Evolutionary conservation across 2,888 invertebrate species (phyloP), one percentile per base, ranked within the genome.

Genomic region (Venusia cambrica): DNA sequence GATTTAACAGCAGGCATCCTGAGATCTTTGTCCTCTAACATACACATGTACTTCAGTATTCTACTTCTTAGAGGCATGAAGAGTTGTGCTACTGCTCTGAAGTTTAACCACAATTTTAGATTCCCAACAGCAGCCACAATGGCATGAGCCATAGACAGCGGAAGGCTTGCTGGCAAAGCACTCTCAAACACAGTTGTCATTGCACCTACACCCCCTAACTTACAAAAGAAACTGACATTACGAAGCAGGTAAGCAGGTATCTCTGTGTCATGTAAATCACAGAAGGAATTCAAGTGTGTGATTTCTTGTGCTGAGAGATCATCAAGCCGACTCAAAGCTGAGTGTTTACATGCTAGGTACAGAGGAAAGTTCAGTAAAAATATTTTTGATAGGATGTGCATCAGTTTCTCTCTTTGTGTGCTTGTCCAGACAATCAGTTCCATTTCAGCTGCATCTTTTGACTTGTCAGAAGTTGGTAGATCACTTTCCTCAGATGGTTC

Each of bases 211-310:
- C 97, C 97, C 40, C 96, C 96, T 48, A 93, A 91, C 73, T 97
- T 96, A 77, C 97, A 97, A 83, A 97, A 97, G 62, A 96, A 90
- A 57, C 94, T 94, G n/a, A 97, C 97, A 83, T 97, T 97, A 35
- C 96, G 91, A 40, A 97, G 88, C 47, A 97, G 88, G 73, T 95
- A 95, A 38, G 96, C 93, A 11, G 97, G 96, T 65, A 97, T 94
- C 78, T 97, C 97, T 33, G 96, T 94, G 77, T 98, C 97, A 81
- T 97, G 94, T 27, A 97, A 89, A 84, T 97, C 97, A 85, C 97
- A 97, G 70, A 93, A 96, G 45, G 92, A 90, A 73, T 93, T 92
- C 48, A 94, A 79, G 57, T 90, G 90, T 57, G 91, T 92, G 74
- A 94, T 93, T 81, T 97, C 97, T 65, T 95, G 94, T 55, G 94